Evolutionary conservation across 2,797 vertebrate genomes (phyloP).

Genomic region (Anomalospiza imberbis): DNA sequence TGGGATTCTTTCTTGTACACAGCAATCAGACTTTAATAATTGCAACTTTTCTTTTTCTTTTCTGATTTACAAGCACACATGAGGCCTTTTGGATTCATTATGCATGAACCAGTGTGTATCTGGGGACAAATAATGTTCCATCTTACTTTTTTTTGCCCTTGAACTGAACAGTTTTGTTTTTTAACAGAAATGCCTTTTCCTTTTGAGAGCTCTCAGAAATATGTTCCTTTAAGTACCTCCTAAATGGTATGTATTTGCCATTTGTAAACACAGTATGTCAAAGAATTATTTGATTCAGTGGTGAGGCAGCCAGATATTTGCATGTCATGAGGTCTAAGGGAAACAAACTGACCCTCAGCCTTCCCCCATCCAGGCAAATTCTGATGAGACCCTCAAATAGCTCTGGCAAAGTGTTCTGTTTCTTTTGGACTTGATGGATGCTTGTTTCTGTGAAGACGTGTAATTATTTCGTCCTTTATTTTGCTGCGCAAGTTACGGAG

Average conservation of each 20-base stretch:
- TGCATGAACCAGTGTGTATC: neutral
- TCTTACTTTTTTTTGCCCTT: neutral
- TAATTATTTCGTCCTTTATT: constrained; percentile 42
- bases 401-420: constrained; percentile 19
- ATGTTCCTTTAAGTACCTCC: constrained; percentile 58
- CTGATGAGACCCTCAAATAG: constrained; percentile 57
- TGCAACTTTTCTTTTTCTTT: neutral
- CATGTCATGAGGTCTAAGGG: constrained; percentile 59
- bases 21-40: neutral
- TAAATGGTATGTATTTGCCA: constrained; percentile 16
- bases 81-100: neutral
- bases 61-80: neutral
- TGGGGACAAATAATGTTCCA: neutral
- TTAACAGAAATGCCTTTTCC: neutral
- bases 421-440: constrained; percentile 45
- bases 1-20: neutral
- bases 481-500: constrained; percentile 16
- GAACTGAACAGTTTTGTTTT: neutral
- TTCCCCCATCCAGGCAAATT: constrained; percentile 50
- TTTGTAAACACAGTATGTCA: constrained; percentile 49
- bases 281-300: constrained; percentile 39
- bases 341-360: constrained; percentile 60
- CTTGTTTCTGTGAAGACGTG: constrained; percentile 25
- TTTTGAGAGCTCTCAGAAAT: constrained; percentile 5
- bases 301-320: constrained; percentile 60